Base-by-base conservation (phyloP, 2,888 invertebrate species). In the Pristionchus japonicus region DNA sequence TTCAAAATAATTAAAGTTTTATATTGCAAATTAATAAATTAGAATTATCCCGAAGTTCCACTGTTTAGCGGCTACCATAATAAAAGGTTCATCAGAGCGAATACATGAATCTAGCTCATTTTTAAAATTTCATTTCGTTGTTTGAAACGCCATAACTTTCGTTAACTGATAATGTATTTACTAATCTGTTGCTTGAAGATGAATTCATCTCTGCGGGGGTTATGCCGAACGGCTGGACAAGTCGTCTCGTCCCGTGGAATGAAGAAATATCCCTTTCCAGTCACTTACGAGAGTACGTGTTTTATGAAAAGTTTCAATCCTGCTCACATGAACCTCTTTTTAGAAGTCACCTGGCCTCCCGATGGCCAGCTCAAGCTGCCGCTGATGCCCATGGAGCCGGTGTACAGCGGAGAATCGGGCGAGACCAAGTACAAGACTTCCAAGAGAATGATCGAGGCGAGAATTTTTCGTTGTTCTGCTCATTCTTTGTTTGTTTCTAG, bases 261-360 rank as follows among this genome's bases (percentile, higher is more conserved):
- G 90, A 91, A 90, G 87, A 91, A 91, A 83, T 91, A 92, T 70
- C 90, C 90, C 17, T 93, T 93, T 84, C 93, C 93, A 15, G 91
- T 93, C n/a, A 94, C 94, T 20, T 94, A 90, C 89, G 94, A 94
- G 90, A 93, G 93, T 93, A 64, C 89, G 91, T 91, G n/a, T 64
- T 31, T 40, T 84, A 20, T 89, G 17, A 34, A 13, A 9, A 49
- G 4, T 52, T 31, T 67, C 11, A 40, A 37, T 70, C 20, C 34
- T 9, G 23, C 27, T 13, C 27, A 87, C 49, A 17, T 57, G 11
- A 40, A 61, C 47, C 74, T 9, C 13, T 15, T 37, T 74, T 91
- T 47, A 94, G 94, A 94, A 89, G 93, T 94, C 13, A 90, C 90
- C 7, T 94, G 94, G 85, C 94, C 94, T 34, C 93, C 93, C 20